Percentiles rank a stretch among this genome's conserved stretches.
phyloP scores from a whole-genome alignment of 2,113 vertebrate species.

The Platichthys stellatus region DNA sequence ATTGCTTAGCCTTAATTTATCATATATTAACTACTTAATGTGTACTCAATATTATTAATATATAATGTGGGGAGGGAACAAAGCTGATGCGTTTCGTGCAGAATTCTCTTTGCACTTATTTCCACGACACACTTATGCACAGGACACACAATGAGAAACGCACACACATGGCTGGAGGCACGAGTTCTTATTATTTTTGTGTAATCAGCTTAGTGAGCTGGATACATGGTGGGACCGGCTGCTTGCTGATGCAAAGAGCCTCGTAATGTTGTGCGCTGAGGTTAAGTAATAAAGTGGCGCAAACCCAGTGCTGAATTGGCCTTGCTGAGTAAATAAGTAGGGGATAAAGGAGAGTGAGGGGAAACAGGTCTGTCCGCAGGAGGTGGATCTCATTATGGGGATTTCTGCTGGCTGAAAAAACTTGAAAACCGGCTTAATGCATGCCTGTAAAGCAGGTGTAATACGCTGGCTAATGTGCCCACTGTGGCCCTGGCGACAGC shows the following conservation, averaged over 20 bases:
- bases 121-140: slow-evolving; percentile 27
- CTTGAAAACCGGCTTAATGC: slow-evolving; percentile 79
- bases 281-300: slow-evolving; percentile 84
- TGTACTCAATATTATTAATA: neutral
- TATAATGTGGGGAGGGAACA: neutral
- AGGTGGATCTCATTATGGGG: slow-evolving; percentile 84
- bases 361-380: slow-evolving; percentile 74
- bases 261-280: slow-evolving; percentile 76
- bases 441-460: slow-evolving; percentile 83
- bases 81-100: slow-evolving; percentile 25
- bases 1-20: neutral
- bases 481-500: slow-evolving; percentile 61
- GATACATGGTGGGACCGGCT: slow-evolving; percentile 72
- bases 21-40: neutral
- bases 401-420: slow-evolving; percentile 76
- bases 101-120: slow-evolving; percentile 22
- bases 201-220: slow-evolving; percentile 84
- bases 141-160: slow-evolving; percentile 33
- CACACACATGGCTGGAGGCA: slow-evolving; percentile 63
- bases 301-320: slow-evolving; percentile 76
- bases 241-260: slow-evolving; percentile 80
- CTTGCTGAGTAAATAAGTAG: slow-evolving; percentile 76
- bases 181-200: slow-evolving; percentile 83
- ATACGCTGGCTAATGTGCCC: slow-evolving; percentile 78
- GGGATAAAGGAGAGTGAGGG: slow-evolving; percentile 70